Percentiles rank a stretch among this genome's conserved stretches.
These are phyloP conservation scores for Polymixis lichenea DNA, from an alignment of 2,888 invertebrate species.

Conservation along the genomic window DNA sequence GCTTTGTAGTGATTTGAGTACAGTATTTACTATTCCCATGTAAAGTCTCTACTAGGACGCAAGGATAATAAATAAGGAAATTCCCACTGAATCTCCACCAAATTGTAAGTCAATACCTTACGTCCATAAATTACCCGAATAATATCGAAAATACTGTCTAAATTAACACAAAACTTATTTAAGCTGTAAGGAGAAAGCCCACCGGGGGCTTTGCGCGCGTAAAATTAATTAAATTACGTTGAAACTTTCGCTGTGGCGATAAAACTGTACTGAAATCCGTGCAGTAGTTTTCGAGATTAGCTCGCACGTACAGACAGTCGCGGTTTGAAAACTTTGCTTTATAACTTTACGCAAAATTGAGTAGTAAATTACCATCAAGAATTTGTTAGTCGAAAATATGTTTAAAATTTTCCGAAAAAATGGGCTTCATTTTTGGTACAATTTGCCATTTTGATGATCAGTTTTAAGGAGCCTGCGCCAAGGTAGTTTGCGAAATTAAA, in stretches of 20 bases:
- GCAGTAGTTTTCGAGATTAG: slow-evolving; percentile 32
- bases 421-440: neutral
- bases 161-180: slow-evolving; percentile 16
- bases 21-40: neutral
- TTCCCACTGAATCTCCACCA: neutral
- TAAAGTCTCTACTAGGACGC: neutral
- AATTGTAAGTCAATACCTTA: neutral
- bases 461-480: too few relatives aligned
- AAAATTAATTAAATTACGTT: slow-evolving; percentile 41
- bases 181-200: neutral
- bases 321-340: slow-evolving; percentile 1
- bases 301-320: neutral
- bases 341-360: neutral
- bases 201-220: neutral
- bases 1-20: neutral
- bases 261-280: slow-evolving; percentile 8
- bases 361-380: slow-evolving; percentile 1
- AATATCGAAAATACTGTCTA: slow-evolving; percentile 1
- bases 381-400: neutral
- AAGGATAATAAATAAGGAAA: neutral
- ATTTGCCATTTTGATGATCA: neutral
- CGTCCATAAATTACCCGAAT: slow-evolving; percentile 1
- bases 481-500: too few relatives aligned
- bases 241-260: slow-evolving; percentile 9
- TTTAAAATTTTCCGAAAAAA: neutral